A percentile compares a stretch with the other conserved stretches of the same genome.
These are phyloP conservation scores for Meloidogyne hapla DNA, from an alignment of 1,140 invertebrate genomes.

Conservation along the genomic window DNA sequence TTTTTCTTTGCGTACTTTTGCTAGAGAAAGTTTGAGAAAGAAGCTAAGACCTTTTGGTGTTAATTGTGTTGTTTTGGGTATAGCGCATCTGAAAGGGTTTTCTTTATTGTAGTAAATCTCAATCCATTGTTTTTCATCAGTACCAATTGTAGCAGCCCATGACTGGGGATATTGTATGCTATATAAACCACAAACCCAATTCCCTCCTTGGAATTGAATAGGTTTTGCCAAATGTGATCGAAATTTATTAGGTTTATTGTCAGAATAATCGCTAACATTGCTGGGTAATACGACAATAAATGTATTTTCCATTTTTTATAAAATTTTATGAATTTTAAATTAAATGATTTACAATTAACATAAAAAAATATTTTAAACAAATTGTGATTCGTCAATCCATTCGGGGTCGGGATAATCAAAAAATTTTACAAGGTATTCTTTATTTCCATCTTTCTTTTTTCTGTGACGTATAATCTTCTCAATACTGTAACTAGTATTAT, in stretches of 20 bases:
- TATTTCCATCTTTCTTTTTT: slow-evolving; percentile 4
- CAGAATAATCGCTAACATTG: slow-evolving; percentile 2
- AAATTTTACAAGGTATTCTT: slow-evolving; percentile 19
- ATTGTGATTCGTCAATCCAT: slow-evolving; percentile 24
- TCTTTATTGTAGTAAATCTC: background rate
- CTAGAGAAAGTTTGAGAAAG: no score
- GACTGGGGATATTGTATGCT: no score
- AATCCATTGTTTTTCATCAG: slow-evolving; percentile 5
- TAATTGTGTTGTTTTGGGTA: no score
- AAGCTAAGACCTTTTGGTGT: no score
- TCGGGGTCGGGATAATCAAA: background rate
- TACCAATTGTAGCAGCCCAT: slow-evolving; percentile 19
- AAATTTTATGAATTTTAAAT: slow-evolving; percentile 12
- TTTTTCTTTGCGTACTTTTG: background rate
- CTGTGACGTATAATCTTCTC: background rate
- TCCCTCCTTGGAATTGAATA: slow-evolving; percentile 12
- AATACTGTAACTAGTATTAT: background rate
- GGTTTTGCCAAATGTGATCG: slow-evolving; percentile 18
- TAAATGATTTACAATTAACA: background rate
- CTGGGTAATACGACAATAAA: slow-evolving; percentile 31
- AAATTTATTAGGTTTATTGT: no score
- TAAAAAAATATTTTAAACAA: slow-evolving; percentile 15
- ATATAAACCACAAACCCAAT: slow-evolving; percentile 25
- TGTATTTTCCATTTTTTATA: background rate
- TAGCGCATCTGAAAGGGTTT: no score